These are phyloP conservation scores for Girardia tigrina DNA, from an alignment of 2,888 invertebrate genomes.

Conservation along the genomic window DNA sequence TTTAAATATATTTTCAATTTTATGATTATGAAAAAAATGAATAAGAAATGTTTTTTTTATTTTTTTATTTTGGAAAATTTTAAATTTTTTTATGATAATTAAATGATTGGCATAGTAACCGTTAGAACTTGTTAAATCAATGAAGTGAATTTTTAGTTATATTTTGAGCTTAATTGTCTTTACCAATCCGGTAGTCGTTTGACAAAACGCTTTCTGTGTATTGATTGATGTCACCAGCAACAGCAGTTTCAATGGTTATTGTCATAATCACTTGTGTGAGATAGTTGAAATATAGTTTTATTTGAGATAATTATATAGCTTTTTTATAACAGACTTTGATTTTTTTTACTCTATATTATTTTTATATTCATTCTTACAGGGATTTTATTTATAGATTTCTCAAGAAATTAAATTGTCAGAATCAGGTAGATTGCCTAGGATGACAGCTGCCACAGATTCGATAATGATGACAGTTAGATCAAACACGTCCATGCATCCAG, in stretches of 20 bases:
- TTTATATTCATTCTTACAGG: background rate
- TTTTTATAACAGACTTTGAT: too few species aligned
- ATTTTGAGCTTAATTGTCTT: background rate
- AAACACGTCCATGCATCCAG: background rate
- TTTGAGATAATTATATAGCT: too few species aligned
- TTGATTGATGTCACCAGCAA: slow-evolving; percentile 1
- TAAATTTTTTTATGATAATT: background rate
- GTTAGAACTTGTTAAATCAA: background rate
- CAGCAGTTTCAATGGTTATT: background rate
- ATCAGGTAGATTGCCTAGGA: background rate
- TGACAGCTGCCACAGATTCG: background rate
- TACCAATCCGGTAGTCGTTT: background rate
- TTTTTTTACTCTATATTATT: background rate
- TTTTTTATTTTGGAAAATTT: too few species aligned
- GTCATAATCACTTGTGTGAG: background rate
- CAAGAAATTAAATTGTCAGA: background rate
- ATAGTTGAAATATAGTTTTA: too few species aligned
- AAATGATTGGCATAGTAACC: background rate
- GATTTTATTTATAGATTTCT: background rate
- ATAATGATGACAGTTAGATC: slow-evolving; percentile 23
- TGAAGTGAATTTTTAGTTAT: background rate
- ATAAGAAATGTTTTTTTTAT: too few species aligned
- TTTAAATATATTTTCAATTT: too few species aligned
- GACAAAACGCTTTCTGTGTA: background rate
- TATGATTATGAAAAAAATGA: too few species aligned